These are phyloP conservation scores for Melanotaenia pygmaea DNA, from an alignment of 2,797 vertebrate genomes.

Conservation along the genomic window DNA sequence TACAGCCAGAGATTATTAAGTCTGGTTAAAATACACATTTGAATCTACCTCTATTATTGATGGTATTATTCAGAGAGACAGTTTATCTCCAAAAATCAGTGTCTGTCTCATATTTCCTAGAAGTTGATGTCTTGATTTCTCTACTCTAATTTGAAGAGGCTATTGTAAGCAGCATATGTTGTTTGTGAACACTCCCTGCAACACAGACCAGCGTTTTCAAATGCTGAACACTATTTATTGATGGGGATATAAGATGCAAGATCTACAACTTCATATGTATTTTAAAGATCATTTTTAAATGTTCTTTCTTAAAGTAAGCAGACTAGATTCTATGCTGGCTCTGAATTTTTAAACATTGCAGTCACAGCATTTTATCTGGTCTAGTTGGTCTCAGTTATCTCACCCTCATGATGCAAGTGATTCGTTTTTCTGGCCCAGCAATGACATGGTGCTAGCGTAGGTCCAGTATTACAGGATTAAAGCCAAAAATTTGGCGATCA, in stretches of 20 bases:
- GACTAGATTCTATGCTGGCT: no score
- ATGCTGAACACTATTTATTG: no score
- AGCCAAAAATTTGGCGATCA: not conserved
- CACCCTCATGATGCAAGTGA: not conserved
- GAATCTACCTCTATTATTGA: not conserved
- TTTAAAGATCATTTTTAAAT: no score
- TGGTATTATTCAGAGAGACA: no score
- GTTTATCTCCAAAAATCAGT: not conserved
- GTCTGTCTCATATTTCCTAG: not conserved
- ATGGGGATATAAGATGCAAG: no score
- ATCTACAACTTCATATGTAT: no score
- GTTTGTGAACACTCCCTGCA: no score
- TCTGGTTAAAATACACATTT: not conserved
- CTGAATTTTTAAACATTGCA: no score
- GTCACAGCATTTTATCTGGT: not conserved
- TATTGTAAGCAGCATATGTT: no score
- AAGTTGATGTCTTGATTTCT: not conserved
- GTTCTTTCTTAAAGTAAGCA: no score
- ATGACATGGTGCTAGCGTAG: not conserved
- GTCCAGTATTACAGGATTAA: not conserved
- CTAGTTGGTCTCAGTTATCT: conserved; percentile 23
- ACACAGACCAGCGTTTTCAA: no score
- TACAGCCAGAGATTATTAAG: not conserved
- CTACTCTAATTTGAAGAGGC: no score
- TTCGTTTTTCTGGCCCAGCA: not conserved